Evolutionary conservation across 2,888 invertebrate genomes (phyloP).

Genomic region (Buathra laborator): DNA sequence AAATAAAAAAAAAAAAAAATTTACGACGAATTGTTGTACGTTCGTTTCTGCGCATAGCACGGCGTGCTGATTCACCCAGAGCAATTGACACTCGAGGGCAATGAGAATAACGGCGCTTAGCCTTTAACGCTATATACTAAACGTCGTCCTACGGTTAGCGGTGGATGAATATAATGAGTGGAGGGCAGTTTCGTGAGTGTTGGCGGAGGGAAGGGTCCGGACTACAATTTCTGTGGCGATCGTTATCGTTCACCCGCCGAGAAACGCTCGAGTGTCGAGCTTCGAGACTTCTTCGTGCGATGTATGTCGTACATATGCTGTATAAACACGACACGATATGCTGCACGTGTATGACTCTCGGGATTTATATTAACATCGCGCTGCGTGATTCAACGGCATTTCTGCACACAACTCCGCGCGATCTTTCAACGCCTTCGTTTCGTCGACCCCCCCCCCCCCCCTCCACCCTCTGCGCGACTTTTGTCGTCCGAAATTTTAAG

Average conservation of each 20-base stretch:
- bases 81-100: constrained; percentile 44
- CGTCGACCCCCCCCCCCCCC: not conserved
- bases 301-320: not conserved
- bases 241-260: constrained; percentile 33
- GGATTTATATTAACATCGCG: constrained; percentile 42
- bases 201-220: not conserved
- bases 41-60: constrained; percentile 5
- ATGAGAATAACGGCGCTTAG: constrained; percentile 24
- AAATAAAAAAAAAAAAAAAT: not conserved
- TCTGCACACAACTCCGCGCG: constrained; percentile 9
- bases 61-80: constrained; percentile 24
- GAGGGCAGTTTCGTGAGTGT: constrained; percentile 5
- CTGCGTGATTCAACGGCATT: constrained; percentile 37
- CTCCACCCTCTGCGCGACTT: too few relatives aligned
- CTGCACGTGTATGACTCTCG: constrained; percentile 28
- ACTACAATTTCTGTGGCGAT: constrained; percentile 42
- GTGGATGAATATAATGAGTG: constrained; percentile 2
- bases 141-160: not conserved
- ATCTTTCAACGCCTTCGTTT: not conserved
- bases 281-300: too few relatives aligned
- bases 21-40: not conserved
- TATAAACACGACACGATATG: not conserved
- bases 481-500: too few relatives aligned
- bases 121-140: not conserved
- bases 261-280: not conserved